Percentiles rank a stretch among this genome's conserved stretches.
Conservation (phyloP, 2,888 invertebrate genomes). For the Eupeodes latifasciatus region DNA sequence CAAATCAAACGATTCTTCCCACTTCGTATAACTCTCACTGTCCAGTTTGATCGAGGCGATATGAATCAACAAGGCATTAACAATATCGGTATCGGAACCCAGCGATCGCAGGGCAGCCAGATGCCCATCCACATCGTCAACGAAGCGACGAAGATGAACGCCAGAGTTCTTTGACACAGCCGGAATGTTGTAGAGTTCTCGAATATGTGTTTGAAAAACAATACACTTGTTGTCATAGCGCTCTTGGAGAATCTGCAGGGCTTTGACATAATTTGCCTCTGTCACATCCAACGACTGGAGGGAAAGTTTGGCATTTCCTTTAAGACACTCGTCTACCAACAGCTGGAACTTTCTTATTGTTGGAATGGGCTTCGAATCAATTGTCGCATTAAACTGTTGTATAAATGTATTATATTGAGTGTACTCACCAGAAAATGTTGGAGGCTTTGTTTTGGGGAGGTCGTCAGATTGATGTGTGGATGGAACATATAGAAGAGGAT, state of each 20-base stretch:
- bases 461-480: background rate
- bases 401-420: constrained; percentile 44
- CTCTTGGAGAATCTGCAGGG: background rate
- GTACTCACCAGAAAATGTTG: constrained; percentile 41
- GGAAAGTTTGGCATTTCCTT: background rate
- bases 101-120: constrained; percentile 38
- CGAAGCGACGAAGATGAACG: constrained; percentile 44
- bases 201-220: constrained; percentile 35
- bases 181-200: constrained; percentile 30
- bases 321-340: constrained; percentile 34
- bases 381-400: constrained; percentile 36
- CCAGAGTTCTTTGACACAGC: constrained; percentile 36
- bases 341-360: constrained; percentile 47
- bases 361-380: constrained; percentile 36
- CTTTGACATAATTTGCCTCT: too few species aligned
- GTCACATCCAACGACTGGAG: constrained; percentile 35
- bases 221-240: constrained; percentile 58
- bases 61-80: constrained; percentile 23
- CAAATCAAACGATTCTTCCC: background rate
- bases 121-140: constrained; percentile 52
- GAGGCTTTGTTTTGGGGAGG: constrained; percentile 43
- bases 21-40: background rate
- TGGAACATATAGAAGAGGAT: background rate
- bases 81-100: constrained; percentile 40
- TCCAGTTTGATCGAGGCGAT: background rate